These are phyloP conservation scores for Drosophila mettleri DNA, from an alignment of 2,888 invertebrate species.

Conservation along the genomic window DNA sequence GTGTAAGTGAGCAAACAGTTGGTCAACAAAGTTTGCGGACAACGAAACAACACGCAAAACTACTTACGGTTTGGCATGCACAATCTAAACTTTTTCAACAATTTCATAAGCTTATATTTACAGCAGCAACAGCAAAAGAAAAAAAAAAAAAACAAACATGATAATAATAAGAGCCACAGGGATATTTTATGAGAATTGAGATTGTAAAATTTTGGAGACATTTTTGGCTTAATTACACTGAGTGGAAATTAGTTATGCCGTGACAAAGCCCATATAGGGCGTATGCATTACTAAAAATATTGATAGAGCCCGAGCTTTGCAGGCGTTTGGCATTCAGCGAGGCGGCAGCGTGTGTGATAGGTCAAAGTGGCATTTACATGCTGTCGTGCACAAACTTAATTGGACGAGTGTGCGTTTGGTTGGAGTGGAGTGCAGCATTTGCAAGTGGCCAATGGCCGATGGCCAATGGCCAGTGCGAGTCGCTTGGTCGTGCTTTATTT, in stretches of 20 bases:
- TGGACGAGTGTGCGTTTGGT: constrained; percentile 67
- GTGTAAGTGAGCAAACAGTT: constrained; percentile 57
- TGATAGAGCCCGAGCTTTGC: not conserved
- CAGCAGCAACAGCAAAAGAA: constrained; percentile 9
- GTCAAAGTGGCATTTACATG: constrained; percentile 63
- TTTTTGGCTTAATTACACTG: constrained; percentile 7
- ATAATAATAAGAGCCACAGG: not conserved
- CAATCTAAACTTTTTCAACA: constrained; percentile 65
- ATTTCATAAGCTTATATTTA: constrained; percentile 61
- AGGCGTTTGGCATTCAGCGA: too few relatives aligned
- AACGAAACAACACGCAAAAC: constrained; percentile 70
- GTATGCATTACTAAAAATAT: constrained; percentile 1
- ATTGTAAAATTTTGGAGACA: constrained; percentile 16
- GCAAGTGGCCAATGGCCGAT: constrained; percentile 11
- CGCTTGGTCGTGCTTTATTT: constrained; percentile 68
- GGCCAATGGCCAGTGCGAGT: constrained; percentile 31
- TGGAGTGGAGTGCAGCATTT: constrained; percentile 15
- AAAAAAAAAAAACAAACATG: too few relatives aligned
- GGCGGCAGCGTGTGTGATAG: constrained; percentile 55
- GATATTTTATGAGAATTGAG: constrained; percentile 11
- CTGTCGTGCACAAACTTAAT: constrained; percentile 68
- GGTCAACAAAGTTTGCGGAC: constrained; percentile 68
- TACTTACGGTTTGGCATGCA: constrained; percentile 61
- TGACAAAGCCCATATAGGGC: not conserved
- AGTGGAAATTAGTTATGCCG: constrained; percentile 6